These are phyloP conservation scores for Bergia sp. DNA, from an alignment of 92 coral and sea anemone species.

Conservation along the genomic window DNA sequence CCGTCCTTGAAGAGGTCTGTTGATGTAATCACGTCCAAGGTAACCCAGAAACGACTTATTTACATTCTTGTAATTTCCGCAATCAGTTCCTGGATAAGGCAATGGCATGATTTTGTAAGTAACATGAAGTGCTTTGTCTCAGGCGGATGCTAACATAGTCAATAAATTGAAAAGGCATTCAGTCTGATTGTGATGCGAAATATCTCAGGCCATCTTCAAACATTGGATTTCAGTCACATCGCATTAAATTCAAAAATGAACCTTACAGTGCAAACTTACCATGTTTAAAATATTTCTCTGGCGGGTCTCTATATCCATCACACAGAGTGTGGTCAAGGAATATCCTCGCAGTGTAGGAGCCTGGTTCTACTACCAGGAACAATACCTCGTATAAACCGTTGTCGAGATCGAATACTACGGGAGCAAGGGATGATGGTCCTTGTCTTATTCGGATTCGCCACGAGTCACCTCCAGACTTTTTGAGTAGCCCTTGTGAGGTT, in stretches of 20 bases:
- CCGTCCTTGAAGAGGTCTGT: slow-evolving; percentile 30
- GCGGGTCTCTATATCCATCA: slow-evolving; percentile 86
- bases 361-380: slow-evolving; percentile 75
- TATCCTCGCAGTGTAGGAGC: slow-evolving; percentile 68
- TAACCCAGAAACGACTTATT: slow-evolving; percentile 20
- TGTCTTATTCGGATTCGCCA: slow-evolving; percentile 84
- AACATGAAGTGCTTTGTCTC: too few relatives aligned
- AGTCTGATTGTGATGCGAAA: too few relatives aligned
- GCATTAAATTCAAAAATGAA: too few relatives aligned
- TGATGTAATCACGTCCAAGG: slow-evolving; percentile 27
- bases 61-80: not conserved
- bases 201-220: too few relatives aligned
- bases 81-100: slow-evolving; percentile 6
- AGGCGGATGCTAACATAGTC: too few relatives aligned
- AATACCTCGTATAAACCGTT: slow-evolving; percentile 81
- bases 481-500: slow-evolving; percentile 53
- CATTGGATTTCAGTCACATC: too few relatives aligned
- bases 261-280: slow-evolving; percentile 44
- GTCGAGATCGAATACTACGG: slow-evolving; percentile 74
- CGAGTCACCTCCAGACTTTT: slow-evolving; percentile 82
- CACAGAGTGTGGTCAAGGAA: slow-evolving; percentile 78
- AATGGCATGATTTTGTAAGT: not conserved
- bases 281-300: slow-evolving; percentile 66
- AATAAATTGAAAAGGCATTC: too few relatives aligned
- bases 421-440: slow-evolving; percentile 90